phyloP scores from a whole-genome alignment of 2,797 vertebrate genomes.

The Clamator glandarius region DNA sequence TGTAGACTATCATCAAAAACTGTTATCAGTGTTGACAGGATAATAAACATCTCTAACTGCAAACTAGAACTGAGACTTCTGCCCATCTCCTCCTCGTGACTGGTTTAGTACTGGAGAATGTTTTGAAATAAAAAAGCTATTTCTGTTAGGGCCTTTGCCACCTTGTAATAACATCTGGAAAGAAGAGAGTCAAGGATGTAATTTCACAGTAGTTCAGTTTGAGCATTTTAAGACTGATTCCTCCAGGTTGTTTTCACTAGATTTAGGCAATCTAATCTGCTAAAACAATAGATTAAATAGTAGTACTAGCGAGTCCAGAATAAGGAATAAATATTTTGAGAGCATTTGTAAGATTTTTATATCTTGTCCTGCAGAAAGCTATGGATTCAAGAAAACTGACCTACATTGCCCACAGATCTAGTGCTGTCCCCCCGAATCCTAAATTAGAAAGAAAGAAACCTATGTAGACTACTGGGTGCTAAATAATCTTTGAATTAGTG shows the following conservation, averaged over 20 bases:
- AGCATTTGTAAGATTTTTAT: not conserved
- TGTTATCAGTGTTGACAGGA: not conserved
- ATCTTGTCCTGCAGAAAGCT: not conserved
- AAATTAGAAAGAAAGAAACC: not conserved
- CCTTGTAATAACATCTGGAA: not conserved
- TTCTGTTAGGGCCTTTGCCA: not conserved
- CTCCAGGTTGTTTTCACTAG: not conserved
- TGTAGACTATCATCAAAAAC: not conserved
- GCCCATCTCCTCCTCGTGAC: not conserved
- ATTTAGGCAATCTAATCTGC: not conserved
- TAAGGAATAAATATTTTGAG: not conserved
- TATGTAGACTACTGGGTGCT: not conserved
- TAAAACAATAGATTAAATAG: not conserved
- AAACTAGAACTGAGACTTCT: not conserved
- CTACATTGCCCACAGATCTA: fast-evolving
- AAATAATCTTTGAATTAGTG: not conserved
- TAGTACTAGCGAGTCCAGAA: not conserved
- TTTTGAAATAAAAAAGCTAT: not conserved
- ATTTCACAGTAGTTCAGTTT: not conserved
- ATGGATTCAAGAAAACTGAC: not conserved
- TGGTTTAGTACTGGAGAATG: not conserved
- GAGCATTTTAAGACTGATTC: not conserved
- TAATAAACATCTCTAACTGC: not conserved
- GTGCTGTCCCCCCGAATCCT: not conserved
- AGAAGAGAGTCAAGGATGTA: not conserved